Evolutionary conservation across 2,113 vertebrate genomes (phyloP).

Genomic region (Neolamprologus tretocephalus): DNA sequence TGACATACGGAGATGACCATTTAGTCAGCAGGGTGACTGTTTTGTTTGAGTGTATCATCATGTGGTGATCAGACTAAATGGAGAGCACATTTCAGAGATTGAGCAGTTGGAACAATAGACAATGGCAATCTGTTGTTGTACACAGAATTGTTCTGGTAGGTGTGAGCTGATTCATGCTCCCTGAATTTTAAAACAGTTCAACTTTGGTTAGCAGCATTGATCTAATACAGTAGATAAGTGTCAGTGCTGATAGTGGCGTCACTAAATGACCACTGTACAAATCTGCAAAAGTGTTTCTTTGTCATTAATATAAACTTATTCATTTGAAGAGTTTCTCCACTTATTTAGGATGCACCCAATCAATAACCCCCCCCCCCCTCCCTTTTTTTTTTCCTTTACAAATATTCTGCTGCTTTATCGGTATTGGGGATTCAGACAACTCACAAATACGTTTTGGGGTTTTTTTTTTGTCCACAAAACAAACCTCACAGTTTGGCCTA

Average conservation of each 20-base stretch:
- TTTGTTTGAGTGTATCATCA: not conserved
- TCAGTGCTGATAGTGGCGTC: not conserved
- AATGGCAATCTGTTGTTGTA: not conserved
- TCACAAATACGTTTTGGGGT: not conserved
- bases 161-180: not conserved
- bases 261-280: not conserved
- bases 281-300: not conserved
- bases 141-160: not conserved
- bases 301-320: not conserved
- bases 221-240: not conserved
- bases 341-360: not conserved
- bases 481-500: not conserved
- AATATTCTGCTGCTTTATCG: not conserved
- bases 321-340: not conserved
- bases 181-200: not conserved
- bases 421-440: not conserved
- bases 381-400: not conserved
- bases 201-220: not conserved
- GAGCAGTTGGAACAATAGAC: not conserved
- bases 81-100: not conserved
- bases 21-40: not conserved
- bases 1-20: not conserved
- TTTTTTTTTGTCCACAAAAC: not conserved
- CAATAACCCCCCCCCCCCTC: accelerated
- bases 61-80: not conserved